Evolutionary conservation across 2,888 invertebrate species (phyloP).

Genomic region (Augiades crinisus): DNA sequence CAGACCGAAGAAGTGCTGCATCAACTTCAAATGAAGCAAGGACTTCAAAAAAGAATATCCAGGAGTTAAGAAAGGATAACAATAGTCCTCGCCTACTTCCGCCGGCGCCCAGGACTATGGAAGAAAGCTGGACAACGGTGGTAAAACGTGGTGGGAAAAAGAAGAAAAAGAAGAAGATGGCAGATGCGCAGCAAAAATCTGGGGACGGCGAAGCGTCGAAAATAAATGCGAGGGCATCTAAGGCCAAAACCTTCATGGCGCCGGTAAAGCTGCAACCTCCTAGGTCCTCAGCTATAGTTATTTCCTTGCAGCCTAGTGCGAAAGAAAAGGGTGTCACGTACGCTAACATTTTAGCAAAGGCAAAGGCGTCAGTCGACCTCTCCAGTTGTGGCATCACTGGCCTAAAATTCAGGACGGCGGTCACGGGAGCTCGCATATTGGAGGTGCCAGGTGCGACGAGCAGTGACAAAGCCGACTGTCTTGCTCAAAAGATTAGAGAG

Average conservation of each 20-base stretch:
- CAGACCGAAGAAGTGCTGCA: background rate
- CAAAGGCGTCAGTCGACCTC: conserved; percentile 5
- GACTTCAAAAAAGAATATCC: background rate
- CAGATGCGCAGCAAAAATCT: background rate
- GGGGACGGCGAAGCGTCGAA: no score
- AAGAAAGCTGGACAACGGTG: no score
- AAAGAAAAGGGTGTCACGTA: conserved; percentile 11
- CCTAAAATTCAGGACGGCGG: conserved; percentile 7
- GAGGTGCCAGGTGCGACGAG: no score
- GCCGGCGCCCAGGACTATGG: no score
- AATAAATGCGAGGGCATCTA: no score
- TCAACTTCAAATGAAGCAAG: no score
- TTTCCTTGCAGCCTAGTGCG: conserved; percentile 7
- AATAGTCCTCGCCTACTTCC: no score
- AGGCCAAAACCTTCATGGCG: no score
- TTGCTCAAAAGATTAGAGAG: conserved; percentile 20
- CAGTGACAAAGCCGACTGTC: conserved; percentile 20
- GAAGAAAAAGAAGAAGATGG: no score
- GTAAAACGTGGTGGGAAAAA: no score
- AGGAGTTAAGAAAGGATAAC: background rate
- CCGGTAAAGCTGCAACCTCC: background rate
- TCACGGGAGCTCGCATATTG: conserved; percentile 26
- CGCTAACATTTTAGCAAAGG: background rate
- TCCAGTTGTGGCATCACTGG: conserved; percentile 7
- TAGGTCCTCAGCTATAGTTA: background rate